Evolutionary conservation across 2,888 invertebrate genomes (phyloP), one percentile per base, ranked within the genome.

Genomic region (Cosmia trapezina): DNA sequence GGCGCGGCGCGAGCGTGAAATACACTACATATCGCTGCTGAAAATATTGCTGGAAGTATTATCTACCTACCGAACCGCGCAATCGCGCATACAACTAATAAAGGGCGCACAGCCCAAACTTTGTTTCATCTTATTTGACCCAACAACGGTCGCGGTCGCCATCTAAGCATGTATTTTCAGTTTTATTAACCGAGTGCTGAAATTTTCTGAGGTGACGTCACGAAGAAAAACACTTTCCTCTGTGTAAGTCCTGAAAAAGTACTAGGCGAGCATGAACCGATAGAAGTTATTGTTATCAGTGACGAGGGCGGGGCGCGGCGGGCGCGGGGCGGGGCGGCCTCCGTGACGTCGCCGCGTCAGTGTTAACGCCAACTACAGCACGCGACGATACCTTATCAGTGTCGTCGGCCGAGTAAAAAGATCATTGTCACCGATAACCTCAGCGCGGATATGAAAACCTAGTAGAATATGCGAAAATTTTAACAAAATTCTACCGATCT

Each of bases 201-300:
- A 77, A 70, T 69, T 66, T 83, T 76, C 70, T 82, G 64, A 73
- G 62, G 68, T 86, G 86, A 91, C 89, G 91, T 90, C 86, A 83
- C 76, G 60, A 88, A 91, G 93, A 93, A 95, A 94, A 92, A 80
- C 85, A 86, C 88, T 93, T 93, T 93, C 91, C 91, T 91, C 90
- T 73, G 83, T 85, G 88, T 86, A 77, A 77, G 88, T 89, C 89
- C 94, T 95, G 95, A 95, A 95, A 95, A 92, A 91, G 93, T 95
- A 95, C 95, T 91, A 95, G 95, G 95, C 94, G 88, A 93, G 83
- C 94, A 95, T 94, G 87, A 93, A 81, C 86, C 85, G 88, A 88
- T 88, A 91, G 92, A 86, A 90, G 93, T 92, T 86, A 92, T 93
- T 92, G 94, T 94, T 94, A 94, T 94, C 95, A 93, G 88, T 89